These are phyloP conservation scores for Ptilodon capucinus DNA, from an alignment of 2,888 invertebrate species.

Conservation along the genomic window DNA sequence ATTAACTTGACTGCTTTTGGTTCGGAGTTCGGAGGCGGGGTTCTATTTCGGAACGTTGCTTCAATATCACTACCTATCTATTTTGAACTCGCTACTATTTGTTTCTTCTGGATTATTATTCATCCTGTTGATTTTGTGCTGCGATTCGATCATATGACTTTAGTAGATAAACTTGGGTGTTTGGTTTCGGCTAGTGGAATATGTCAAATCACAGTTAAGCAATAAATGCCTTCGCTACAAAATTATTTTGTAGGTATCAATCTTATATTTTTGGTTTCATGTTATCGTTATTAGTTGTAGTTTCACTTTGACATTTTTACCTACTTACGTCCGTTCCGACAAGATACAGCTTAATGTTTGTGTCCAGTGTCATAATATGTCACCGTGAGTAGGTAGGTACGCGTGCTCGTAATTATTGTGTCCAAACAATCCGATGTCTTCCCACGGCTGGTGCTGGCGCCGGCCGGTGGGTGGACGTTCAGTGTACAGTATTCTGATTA, in stretches of 20 bases:
- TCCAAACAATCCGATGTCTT: conserved; percentile 40
- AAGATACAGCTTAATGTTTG: conserved; percentile 14
- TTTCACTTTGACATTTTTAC: not conserved
- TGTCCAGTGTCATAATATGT: conserved; percentile 43
- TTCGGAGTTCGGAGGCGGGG: conserved; percentile 78
- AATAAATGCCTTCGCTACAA: too few species aligned
- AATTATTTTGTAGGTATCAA: too few species aligned
- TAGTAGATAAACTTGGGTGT: not conserved
- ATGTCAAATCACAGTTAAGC: not conserved
- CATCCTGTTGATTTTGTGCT: conserved; percentile 36
- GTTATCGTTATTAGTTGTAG: too few species aligned
- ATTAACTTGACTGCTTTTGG: conserved; percentile 81
- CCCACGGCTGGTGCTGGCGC: conserved; percentile 37
- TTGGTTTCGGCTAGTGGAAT: not conserved
- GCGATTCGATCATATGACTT: conserved; percentile 30
- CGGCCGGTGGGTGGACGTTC: conserved; percentile 36
- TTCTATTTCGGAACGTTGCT: conserved; percentile 74
- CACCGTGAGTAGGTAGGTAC: conserved; percentile 32
- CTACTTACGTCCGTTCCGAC: conserved; percentile 1
- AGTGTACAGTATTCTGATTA: conserved; percentile 4
- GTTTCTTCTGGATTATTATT: conserved; percentile 55
- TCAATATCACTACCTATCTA: conserved; percentile 73
- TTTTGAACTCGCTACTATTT: conserved; percentile 64
- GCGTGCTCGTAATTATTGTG: conserved; percentile 35
- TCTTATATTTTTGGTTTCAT: too few species aligned